These are phyloP conservation scores for Daubentonia madagascariensis DNA, from an alignment of 2,113 vertebrate species.

Conservation along the genomic window DNA sequence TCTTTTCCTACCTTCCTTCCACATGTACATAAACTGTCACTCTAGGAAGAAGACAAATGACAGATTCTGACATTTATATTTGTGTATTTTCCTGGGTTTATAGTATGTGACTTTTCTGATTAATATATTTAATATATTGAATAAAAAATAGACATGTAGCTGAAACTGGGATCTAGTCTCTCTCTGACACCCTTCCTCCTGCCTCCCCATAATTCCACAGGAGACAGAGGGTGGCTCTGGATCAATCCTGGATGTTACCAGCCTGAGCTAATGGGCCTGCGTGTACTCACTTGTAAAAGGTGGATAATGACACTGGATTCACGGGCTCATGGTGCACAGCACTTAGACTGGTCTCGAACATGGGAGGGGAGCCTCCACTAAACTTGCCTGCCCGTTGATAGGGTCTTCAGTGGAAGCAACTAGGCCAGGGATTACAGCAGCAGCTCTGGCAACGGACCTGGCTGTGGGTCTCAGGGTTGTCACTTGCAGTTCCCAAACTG, in stretches of 20 bases:
- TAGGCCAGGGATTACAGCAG: neutral
- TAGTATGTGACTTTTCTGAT: slow-evolving; percentile 80
- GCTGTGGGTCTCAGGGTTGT: neutral
- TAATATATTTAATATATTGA: slow-evolving; percentile 79
- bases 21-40: slow-evolving; percentile 84
- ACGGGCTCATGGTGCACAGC: neutral
- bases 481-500: neutral
- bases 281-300: neutral
- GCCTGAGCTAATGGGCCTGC: neutral
- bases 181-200: neutral
- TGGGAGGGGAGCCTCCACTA: neutral
- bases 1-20: slow-evolving; percentile 56
- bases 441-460: fast-evolving
- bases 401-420: neutral
- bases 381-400: fast-evolving
- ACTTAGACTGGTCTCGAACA: neutral
- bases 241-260: neutral
- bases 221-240: neutral
- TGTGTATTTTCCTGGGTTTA: slow-evolving; percentile 83
- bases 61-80: slow-evolving; percentile 84
- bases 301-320: neutral
- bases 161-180: slow-evolving; percentile 37
- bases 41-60: slow-evolving; percentile 66
- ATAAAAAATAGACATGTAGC: slow-evolving; percentile 77
- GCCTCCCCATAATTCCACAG: neutral